Conservation (phyloP, 2,888 invertebrate species). For the Drosophila meridionalis region DNA sequence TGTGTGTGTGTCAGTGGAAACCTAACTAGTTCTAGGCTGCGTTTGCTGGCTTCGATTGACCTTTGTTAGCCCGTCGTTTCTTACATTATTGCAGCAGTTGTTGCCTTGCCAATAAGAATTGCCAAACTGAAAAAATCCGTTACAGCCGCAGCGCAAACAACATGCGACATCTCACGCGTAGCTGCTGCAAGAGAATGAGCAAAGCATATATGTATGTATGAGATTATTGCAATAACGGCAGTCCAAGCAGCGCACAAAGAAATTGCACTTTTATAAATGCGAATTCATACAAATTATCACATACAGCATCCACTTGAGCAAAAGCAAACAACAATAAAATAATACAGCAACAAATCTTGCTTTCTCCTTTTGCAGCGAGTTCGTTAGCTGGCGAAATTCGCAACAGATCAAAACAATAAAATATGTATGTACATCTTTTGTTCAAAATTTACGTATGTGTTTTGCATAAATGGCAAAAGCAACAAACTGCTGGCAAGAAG, state of each 20-base stretch:
- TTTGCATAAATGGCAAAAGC: constrained; percentile 79
- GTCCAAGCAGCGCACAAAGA: constrained; percentile 43
- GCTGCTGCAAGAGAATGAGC: constrained; percentile 54
- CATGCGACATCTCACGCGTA: constrained; percentile 65
- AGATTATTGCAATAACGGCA: constrained; percentile 63
- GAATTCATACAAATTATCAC: constrained; percentile 34
- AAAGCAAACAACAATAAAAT: constrained; percentile 24
- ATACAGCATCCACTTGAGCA: constrained; percentile 36
- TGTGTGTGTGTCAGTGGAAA: constrained; percentile 56
- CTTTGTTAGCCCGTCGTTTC: constrained; percentile 57
- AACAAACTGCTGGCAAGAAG: constrained; percentile 61
- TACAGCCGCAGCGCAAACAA: constrained; percentile 36
- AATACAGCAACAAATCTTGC: constrained; percentile 52
- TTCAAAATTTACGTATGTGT: constrained; percentile 62
- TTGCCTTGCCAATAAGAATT: constrained; percentile 45
- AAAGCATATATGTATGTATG: constrained; percentile 1
- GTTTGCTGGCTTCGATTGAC: constrained; percentile 64
- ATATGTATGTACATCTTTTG: constrained; percentile 68
- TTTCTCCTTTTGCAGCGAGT: constrained; percentile 72
- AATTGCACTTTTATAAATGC: constrained; percentile 53
- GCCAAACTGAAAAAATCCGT: constrained; percentile 54
- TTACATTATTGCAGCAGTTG: constrained; percentile 72
- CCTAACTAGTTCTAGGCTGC: constrained; percentile 77
- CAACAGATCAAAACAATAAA: constrained; percentile 64
- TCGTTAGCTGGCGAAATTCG: constrained; percentile 60